Evolutionary conservation across 1,140 invertebrate genomes (phyloP), one percentile per base, ranked within the genome.

Genomic region (Drosophila bipectinata): DNA sequence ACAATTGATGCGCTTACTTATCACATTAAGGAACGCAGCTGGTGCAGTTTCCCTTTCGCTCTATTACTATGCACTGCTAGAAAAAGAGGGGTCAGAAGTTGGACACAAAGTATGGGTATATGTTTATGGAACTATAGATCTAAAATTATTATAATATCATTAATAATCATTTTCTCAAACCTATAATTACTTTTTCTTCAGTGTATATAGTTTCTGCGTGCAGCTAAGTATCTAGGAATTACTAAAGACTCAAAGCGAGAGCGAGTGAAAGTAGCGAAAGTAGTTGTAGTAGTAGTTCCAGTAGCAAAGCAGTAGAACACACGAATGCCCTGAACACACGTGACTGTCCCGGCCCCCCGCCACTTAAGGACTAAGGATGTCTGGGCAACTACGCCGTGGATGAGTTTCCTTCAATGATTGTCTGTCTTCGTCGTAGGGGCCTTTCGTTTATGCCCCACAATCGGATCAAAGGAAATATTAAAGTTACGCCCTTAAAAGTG

Each of bases 1-100:
- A 56, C 83, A 87, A 87, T 73, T 83, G 79, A 88, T 88, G 79
- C 76, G 83, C 79, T 87, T 87, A 87, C 82, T 85, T 77, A 85
- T 81, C 77, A 77, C 71, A 87, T 89, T 79, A 72, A 41, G 58
- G n/a, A 34, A 45, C 12, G 37, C 77, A 75, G 53, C 30, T 48
- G 60, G 56, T 41, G 52, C 44, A 64, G n/a, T 39, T n/a, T 12
- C n/a, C 10, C 45, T 2, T 26, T 21, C 26, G 30, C 21, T 10
- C 7, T 7, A 47, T 7, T 39, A 39, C 18, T 30, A 45, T 10
- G 6, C 21, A 67, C 53, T 72, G 30, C 21, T 14, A 28, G 15
- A 32, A 75, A 74, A 39, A 18, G 47, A 37, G 3, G 4, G 24
- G 14, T 32, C 8, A 14, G 6, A 44, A 18, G 8, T 7, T 6